Percentiles rank a stretch among this genome's conserved stretches.
Evolutionary conservation across 2,888 invertebrate genomes (phyloP).

Genomic region (Tuberolachnus salignus): DNA sequence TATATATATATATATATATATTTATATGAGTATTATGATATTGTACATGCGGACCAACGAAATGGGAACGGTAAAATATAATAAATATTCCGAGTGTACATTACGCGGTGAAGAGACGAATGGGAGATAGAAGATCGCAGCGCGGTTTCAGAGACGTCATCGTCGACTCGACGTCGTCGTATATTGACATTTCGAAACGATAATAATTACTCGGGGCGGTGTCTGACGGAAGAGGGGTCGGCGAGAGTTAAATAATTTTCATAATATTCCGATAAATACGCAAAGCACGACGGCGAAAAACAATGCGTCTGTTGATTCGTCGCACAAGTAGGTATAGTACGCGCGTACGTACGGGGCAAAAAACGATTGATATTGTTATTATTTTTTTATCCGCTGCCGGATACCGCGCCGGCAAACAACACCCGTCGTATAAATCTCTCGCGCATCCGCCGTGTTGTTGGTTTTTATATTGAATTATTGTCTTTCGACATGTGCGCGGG

Average conservation of each 20-base stretch:
- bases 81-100: neutral
- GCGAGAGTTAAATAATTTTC: neutral
- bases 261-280: slow-evolving; percentile 43
- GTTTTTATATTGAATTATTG: neutral
- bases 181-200: neutral
- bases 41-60: no score
- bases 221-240: neutral
- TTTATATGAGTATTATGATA: no score
- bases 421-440: slow-evolving; percentile 10
- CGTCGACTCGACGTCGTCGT: neutral
- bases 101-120: neutral
- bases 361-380: neutral
- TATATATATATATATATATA: neutral
- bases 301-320: slow-evolving; percentile 7
- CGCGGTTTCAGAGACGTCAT: no score
- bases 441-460: neutral
- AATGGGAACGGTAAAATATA: slow-evolving; percentile 34
- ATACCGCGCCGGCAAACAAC: no score
- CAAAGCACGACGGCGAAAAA: slow-evolving; percentile 9
- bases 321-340: neutral
- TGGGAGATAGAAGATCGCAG: neutral
- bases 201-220: slow-evolving; percentile 2
- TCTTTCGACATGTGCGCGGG: no score
- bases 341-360: no score
- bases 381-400: no score